Evolutionary conservation across 1,140 invertebrate genomes (phyloP), one percentile per base, ranked within the genome.

Genomic region (Sesamia nonagrioides): DNA sequence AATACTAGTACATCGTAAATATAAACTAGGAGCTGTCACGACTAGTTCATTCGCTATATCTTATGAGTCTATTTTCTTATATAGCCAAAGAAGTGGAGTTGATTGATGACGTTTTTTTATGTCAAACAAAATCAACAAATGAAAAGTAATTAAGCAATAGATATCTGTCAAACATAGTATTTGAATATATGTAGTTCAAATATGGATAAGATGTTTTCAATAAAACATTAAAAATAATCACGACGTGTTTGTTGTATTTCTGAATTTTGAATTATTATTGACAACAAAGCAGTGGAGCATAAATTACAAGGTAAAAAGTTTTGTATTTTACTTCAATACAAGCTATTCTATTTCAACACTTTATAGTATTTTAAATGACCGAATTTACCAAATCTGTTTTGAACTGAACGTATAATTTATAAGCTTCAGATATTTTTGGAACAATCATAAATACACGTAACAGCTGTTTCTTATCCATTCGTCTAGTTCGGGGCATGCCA

Each of bases 1-100:
- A 21, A 42, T 21, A 54, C n/a, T 45, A 68, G 74, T 68, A 45
- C 42, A 54, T 56, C 74, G 60, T 77, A 54, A 66, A 77, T 68
- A 68, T 68, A 66, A 75, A 40, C 11, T 63, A 8, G 35, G 6
- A 58, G 27, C 52, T 45, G 37, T 60, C 37, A 35, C 71, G 52
- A 56, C 35, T 58, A 42, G 13, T 58, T 60, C 71, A n/a, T 74
- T 33, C 37, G 52, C 5, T 45, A 45, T 48, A 61, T 61, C 27
- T 75, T 61, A 35, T 40, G 6, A 63, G 40, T 61, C 63, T 75
- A 75, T 75, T 75, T 75, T 75, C n/a, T n/a, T n/a, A n/a, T n/a
- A n/a, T n/a, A n/a, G n/a, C n/a, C n/a, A n/a, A n/a, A n/a, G n/a
- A n/a, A n/a, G n/a, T n/a, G n/a, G n/a, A n/a, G n/a, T n/a, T n/a